phyloP scores from a whole-genome alignment of 2,797 vertebrate species.

The Enteromius unitaeniatus region DNA sequence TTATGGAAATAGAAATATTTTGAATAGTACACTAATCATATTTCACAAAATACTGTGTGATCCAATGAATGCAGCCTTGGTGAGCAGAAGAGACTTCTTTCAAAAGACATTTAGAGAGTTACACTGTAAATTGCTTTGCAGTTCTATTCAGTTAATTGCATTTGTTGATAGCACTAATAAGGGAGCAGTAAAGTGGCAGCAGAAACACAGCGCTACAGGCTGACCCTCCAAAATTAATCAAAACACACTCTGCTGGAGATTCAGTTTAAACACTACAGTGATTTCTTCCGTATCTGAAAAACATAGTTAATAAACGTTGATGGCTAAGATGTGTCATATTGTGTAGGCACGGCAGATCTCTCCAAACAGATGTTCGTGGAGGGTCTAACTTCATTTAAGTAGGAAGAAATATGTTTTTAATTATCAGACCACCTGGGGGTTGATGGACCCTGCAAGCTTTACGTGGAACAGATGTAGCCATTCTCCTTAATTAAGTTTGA shows the following conservation, averaged over 20 bases:
- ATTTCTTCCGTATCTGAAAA: slow-evolving; percentile 24
- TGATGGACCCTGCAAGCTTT: slow-evolving; percentile 64
- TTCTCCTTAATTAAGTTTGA: slow-evolving; percentile 68
- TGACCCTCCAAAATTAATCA: not conserved
- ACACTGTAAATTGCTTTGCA: not conserved
- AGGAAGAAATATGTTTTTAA: slow-evolving; percentile 76
- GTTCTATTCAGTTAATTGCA: not conserved
- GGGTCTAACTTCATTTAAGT: slow-evolving; percentile 66
- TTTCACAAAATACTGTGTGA: no score
- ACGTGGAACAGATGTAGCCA: slow-evolving; percentile 64
- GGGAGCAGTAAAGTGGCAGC: slow-evolving; percentile 10
- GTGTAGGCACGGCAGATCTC: slow-evolving; percentile 45
- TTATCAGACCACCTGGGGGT: slow-evolving; percentile 78
- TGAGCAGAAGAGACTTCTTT: not conserved
- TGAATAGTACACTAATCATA: not conserved
- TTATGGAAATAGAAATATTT: not conserved
- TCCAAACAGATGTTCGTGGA: slow-evolving; percentile 61
- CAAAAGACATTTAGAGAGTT: not conserved
- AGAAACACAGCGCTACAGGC: not conserved
- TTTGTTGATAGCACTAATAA: slow-evolving; percentile 11
- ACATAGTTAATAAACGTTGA: slow-evolving; percentile 31
- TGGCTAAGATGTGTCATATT: slow-evolving; percentile 43
- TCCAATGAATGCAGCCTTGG: not conserved
- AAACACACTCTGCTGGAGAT: not conserved
- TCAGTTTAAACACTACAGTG: slow-evolving; percentile 30